Evolutionary conservation across 1,140 invertebrate species (phyloP).

Genomic region (Megalonaias nervosa): DNA sequence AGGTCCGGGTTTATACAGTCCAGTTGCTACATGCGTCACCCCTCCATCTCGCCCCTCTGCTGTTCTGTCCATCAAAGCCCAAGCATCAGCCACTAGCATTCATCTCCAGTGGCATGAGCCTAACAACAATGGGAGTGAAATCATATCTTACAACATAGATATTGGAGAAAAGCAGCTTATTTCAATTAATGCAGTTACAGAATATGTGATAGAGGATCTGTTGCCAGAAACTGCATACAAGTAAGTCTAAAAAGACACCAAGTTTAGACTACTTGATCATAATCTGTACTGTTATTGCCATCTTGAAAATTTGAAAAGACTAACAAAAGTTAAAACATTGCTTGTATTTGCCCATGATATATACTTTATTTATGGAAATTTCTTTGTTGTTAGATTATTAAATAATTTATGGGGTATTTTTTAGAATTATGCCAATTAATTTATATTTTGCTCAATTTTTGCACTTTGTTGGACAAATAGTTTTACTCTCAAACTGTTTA

Average conservation of each 20-base stretch:
- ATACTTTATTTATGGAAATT: too few relatives aligned
- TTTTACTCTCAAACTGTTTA: too few relatives aligned
- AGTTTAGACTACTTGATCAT: neutral
- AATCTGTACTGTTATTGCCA: too few relatives aligned
- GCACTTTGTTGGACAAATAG: too few relatives aligned
- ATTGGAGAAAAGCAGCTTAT: conserved; percentile 75
- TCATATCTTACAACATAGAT: conserved; percentile 85
- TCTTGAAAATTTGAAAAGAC: too few relatives aligned
- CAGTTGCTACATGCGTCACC: conserved; percentile 57
- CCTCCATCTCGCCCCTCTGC: conserved; percentile 66
- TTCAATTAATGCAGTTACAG: conserved; percentile 54
- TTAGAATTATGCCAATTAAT: too few relatives aligned
- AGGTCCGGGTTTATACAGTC: conserved; percentile 66
- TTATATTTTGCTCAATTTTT: too few relatives aligned
- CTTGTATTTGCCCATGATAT: too few relatives aligned
- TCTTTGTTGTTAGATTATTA: too few relatives aligned
- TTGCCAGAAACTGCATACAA: conserved; percentile 76
- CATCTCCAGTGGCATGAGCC: conserved; percentile 83
- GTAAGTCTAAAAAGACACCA: conserved; percentile 60
- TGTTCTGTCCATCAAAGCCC: conserved; percentile 74
- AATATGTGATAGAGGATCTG: conserved; percentile 72
- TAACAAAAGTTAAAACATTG: too few relatives aligned
- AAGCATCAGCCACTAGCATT: conserved; percentile 78
- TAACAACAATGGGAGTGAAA: conserved; percentile 76
- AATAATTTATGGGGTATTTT: too few relatives aligned